These are phyloP conservation scores for Camelus bactrianus DNA, from an alignment of 2,113 vertebrate species.

Conservation along the genomic window DNA sequence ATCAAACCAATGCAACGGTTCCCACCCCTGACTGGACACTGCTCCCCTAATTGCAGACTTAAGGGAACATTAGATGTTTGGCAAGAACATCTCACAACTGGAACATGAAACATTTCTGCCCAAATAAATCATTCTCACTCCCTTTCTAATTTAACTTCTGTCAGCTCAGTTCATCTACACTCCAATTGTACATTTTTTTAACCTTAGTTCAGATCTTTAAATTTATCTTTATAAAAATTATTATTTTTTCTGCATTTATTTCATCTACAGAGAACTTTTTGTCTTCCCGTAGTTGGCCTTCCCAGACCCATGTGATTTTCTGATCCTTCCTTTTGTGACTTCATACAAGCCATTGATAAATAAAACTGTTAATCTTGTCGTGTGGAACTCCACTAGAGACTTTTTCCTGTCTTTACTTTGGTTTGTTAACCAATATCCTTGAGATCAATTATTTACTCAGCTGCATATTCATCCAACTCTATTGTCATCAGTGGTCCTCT, in stretches of 20 bases:
- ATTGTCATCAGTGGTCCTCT: background rate
- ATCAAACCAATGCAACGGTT: background rate
- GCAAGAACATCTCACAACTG: background rate
- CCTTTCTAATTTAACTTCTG: constrained; percentile 49
- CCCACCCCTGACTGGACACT: background rate
- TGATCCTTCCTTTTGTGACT: background rate
- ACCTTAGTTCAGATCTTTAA: constrained; percentile 27
- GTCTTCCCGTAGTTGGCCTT: background rate
- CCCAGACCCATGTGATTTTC: background rate
- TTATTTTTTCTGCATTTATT: background rate
- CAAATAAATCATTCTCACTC: constrained; percentile 62
- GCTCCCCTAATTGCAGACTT: background rate
- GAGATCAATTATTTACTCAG: background rate
- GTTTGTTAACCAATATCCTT: background rate
- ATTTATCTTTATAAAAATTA: constrained; percentile 32
- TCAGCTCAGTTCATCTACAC: constrained; percentile 1
- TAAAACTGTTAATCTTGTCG: background rate
- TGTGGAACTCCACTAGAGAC: background rate
- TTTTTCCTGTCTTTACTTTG: background rate
- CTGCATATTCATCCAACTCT: background rate
- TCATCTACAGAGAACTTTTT: background rate
- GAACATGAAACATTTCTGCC: constrained; percentile 38
- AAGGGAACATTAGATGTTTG: background rate
- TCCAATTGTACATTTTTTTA: background rate
- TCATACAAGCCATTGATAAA: constrained; percentile 30